Base-by-base conservation (phyloP, 2,888 invertebrate genomes). In the Plebejus argus region DNA sequence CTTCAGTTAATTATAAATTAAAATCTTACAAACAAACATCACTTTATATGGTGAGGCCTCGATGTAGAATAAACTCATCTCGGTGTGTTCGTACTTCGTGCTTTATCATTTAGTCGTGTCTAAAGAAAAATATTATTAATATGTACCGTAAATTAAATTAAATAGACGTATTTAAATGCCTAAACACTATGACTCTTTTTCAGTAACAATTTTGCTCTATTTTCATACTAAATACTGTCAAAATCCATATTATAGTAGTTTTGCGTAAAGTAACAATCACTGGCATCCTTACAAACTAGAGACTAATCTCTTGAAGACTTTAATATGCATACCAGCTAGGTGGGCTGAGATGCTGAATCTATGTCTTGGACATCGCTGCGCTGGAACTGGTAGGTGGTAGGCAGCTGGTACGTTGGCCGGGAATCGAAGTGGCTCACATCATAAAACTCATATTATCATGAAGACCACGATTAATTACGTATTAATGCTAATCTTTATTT, bases 351-450 rank as follows among this genome's bases (percentile, higher is more conserved):
- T 28, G 15, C 28, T 66, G 12, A 39, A 72, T 72, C 72, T 72
- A 72, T 45, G 12, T 8, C 4, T 72, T 6, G 1, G 6, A 72
- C 20, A 72, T 72, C 72, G 12, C 15, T n/a, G 72, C 72, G 20
- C 20, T 45, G 23, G 39, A 23, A 20, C 72, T 72, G 72, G 71
- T 72, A 72, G 45, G 20, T 45, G 20, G 20, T 12, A 39, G 20
- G 39, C 72, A 72, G n/a, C n/a, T n/a, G 39, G 39, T 72, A 45
- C 72, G 39, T 45, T 39, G 35, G 4, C 35, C 71, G 39, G 72
- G 72, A 72, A 72, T 72, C 72, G 72, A 72, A 72, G 66, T 66
- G 66, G 66, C 72, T 23, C 72, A 72, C 72, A 45, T 39, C 72
- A 72, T 72, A 72, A 72, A 39, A 72, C 72, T 20, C 72, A 72